Evolutionary conservation across 2,888 invertebrate species (phyloP), one percentile per base, ranked within the genome.

Genomic region (Platycheirus albimanus): DNA sequence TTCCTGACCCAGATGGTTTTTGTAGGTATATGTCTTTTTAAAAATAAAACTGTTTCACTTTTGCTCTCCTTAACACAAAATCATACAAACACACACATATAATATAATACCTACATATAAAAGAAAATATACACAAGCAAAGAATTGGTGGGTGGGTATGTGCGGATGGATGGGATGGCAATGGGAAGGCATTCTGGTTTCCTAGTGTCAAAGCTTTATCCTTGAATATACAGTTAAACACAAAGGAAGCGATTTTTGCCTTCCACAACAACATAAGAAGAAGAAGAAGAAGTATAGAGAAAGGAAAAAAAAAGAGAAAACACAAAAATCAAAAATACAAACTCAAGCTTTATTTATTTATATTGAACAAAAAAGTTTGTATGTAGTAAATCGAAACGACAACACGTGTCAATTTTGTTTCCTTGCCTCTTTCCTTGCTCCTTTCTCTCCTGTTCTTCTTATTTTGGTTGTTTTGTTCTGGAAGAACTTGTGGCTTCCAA

Each of bases 331-430:
- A 20, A 54, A 66, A 71, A 41, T 71, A 61, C 24, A 71, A 71
- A 41, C 76, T 66, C 24, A 71, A 77, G 71, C 71, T 56, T 67
- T 43, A 15, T 20, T 43, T 56, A 38, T 17, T 24, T 74, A 30
- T 30, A 28, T 30, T 30, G 13, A 38, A 58, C 38, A 38, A 51
- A 1, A 52, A 51, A 6, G 30, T 56, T 24, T 28, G 61, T 72
- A 5, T 45, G 54, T 71, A 28, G 47, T 45, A 15, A 58, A 52
- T 51, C 51, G 67, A 33, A 67, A 67, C 81, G 71, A 66, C 81
- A 71, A 71, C 81, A 81, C 81, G 81, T 81, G 81, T 77, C 81
- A 71, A 20, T 72, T 63, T 81, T 33, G 49, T 67, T 77, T 81
- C 70, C 17, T 52, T 19, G 41, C 30, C 49, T 38, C n/a, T 20